Percentiles rank a stretch among this genome's conserved stretches.
These are phyloP conservation scores for Enteromius radiatus DNA, from an alignment of 2,797 vertebrate genomes.

Conservation along the genomic window DNA sequence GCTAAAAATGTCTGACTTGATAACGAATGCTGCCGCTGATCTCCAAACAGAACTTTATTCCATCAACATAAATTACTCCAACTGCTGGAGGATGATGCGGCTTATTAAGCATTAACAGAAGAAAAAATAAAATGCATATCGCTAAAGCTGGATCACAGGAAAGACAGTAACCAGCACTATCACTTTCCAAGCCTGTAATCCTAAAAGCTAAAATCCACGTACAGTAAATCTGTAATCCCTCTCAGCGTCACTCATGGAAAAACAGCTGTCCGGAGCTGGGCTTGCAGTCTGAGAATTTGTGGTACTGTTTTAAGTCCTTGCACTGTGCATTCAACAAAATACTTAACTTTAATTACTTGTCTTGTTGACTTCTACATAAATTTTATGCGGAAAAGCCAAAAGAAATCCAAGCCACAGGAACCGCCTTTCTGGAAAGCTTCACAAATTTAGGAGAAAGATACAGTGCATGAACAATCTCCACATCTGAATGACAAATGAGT, in stretches of 20 bases:
- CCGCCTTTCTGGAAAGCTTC: background rate
- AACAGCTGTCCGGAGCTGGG: conserved; percentile 74
- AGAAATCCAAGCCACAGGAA: background rate
- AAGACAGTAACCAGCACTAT: conserved; percentile 81
- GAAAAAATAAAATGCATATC: conserved; percentile 66
- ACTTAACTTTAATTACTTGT: background rate
- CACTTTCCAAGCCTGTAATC: conserved; percentile 90
- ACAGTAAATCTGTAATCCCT: conserved; percentile 93
- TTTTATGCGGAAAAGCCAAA: background rate
- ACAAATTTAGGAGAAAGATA: conserved; percentile 2
- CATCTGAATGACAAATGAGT: background rate
- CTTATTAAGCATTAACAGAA: conserved; percentile 48
- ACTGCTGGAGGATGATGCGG: background rate
- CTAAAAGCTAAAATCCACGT: conserved; percentile 88
- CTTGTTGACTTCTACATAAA: background rate
- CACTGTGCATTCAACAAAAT: background rate
- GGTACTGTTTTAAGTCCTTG: background rate
- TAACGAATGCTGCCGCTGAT: background rate
- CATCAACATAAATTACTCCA: conserved; percentile 10
- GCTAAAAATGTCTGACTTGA: background rate
- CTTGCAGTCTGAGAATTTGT: conserved; percentile 68
- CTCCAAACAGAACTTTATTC: conserved; percentile 1
- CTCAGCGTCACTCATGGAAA: conserved; percentile 77
- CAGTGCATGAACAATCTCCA: background rate
- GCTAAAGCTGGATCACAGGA: conserved; percentile 77